Evolutionary conservation across 1,140 invertebrate genomes (phyloP), one percentile per base, ranked within the genome.

Genomic region (Diorhabda sublineata): DNA sequence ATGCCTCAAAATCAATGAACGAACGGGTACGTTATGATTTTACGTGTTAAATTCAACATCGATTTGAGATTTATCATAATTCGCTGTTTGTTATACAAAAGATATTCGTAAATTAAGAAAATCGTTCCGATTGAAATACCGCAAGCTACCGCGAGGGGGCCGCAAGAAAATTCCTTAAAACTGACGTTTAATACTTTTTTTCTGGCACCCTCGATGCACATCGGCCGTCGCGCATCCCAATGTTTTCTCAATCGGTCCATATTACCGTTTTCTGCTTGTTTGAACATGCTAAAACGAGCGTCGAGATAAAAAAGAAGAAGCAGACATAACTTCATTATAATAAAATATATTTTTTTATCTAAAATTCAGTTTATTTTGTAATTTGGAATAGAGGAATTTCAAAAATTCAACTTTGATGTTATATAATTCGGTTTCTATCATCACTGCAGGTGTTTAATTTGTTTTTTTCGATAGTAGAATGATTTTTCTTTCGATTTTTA

Each of bases 201-300:
- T 41, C 59, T 67, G 26, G 63, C 66, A 2, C 52, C 42, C 11
- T 72, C 63, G 7, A 72, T 63, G 58, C 73, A 74, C 11, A 52
- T 58, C 4, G 73, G 73, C 62, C 70, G 72, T 11, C 58, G 62
- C 26, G 71, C 61, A 47, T 69, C 66, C 73, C 73, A 74, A 44
- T 66, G 64, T n/a, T 62, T 64, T 63, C 69, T 69, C 43, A 74
- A 63, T 11, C 69, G 65, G 43, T 67, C 58, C 68, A 74, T 68
- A 42, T 67, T 61, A 3, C 73, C 73, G 58, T 61, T 64, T 62
- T 73, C 72, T 1, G 43, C 60, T 45, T 68, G 56, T 58, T 68
- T 67, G 5, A 66, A 45, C 67, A 73, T 66, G 47, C 72, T 73
- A 42, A 45, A 72, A 69, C 3, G n/a, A 56, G n/a, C 52, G 52